Base-by-base conservation (phyloP, 2,888 invertebrate species). In the Nephrotoma appendiculata region DNA sequence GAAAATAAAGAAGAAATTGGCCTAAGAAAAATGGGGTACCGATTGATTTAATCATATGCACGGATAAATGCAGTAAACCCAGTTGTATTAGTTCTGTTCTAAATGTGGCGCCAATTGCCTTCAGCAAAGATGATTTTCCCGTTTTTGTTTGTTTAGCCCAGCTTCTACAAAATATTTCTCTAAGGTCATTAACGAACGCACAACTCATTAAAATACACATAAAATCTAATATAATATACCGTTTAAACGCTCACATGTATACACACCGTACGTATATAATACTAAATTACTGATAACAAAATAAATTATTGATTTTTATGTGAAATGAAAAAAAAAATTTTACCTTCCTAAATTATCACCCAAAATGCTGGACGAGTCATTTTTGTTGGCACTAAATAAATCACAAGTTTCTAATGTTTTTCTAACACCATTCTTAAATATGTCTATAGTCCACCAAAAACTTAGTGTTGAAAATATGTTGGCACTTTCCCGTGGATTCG, bases 381-480 rank as follows among this genome's bases (percentile, higher is more conserved):
- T 90, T 71, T 90, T 89, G 9, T 93, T 89, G 2, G 93, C 92
- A 88, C 92, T 90, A 87, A 91, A 92, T 11, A 94, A 89, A 90
- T 94, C 94, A 6, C 91, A 90, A 6, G 91, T 89, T 71, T 91
- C 92, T 86, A 94, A 89, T 86, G 92, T 90, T 87, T 92, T 92
- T 44, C 89, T 91, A 87, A 91, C 91, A 1, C 93, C 93, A 87
- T 91, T 91, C 88, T 91, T 91, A 89, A 94, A 93, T 44, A 93
- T 88, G 11, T 90, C 91, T 88, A 92, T 89, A 0, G 93, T 91
- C 94, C 94, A 94, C 90, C 93, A 92, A 90, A 92, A 93, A 41
- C 92, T 89, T 45, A 93, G 88, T 9, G 91, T 89, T 5, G 93
- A 93, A 11, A 93, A 42, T 1, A 91, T 86, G 88, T 91, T 92